Evolutionary conservation across 2,888 invertebrate species (phyloP).

Genomic region (Drepanosiphum platanoidis): DNA sequence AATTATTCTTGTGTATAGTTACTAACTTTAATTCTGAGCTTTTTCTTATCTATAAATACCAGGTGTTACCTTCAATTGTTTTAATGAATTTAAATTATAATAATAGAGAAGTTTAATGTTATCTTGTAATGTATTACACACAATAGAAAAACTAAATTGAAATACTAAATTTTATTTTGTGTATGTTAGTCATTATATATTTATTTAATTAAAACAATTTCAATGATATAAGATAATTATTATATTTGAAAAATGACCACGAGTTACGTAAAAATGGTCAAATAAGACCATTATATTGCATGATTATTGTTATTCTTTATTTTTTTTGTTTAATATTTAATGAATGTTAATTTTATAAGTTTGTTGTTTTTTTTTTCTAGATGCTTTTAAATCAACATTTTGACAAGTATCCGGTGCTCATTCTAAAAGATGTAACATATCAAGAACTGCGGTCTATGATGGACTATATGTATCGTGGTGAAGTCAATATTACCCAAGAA

Average conservation of each 20-base stretch:
- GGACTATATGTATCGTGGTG: conserved; percentile 94
- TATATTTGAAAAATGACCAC: too few species aligned
- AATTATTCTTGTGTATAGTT: too few species aligned
- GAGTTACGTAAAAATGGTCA: too few species aligned
- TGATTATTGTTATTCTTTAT: neutral
- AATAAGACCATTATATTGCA: too few species aligned
- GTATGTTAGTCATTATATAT: too few species aligned
- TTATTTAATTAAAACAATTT: too few species aligned
- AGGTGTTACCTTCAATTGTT: neutral
- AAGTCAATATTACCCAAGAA: conserved; percentile 93
- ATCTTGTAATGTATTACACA: too few species aligned
- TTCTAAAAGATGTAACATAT: conserved; percentile 91
- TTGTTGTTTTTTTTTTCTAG: conserved; percentile 70
- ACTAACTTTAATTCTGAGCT: neutral
- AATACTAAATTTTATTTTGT: neutral
- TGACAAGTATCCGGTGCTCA: conserved; percentile 92
- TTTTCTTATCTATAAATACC: neutral
- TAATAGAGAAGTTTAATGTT: too few species aligned
- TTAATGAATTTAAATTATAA: too few species aligned
- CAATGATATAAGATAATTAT: too few species aligned
- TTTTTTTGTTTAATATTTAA: neutral
- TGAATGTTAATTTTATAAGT: neutral
- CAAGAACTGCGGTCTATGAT: conserved; percentile 91
- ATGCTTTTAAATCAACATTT: conserved; percentile 86
- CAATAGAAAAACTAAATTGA: neutral